Conservation (phyloP, 2,888 invertebrate species). For the Harpalus rufipes region DNA sequence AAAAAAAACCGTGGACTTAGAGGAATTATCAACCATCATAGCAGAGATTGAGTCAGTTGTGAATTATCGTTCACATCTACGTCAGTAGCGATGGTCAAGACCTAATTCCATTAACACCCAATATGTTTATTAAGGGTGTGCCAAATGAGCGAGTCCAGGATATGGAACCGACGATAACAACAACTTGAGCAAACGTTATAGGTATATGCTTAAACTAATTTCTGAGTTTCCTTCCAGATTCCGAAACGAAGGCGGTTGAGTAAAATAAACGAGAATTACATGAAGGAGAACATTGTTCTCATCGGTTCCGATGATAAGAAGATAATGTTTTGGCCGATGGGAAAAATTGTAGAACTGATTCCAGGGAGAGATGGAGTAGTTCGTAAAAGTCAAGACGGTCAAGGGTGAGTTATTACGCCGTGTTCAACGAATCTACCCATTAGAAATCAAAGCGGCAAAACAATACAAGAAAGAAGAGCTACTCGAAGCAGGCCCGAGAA, state of each 20-base stretch:
- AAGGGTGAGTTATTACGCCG: neutral
- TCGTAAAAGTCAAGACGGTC: neutral
- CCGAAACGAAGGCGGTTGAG: neutral
- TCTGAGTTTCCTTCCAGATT: neutral
- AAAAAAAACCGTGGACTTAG: too few relatives aligned
- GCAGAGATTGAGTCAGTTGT: too few relatives aligned
- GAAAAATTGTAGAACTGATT: neutral
- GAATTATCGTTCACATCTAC: too few relatives aligned
- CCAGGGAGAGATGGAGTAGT: neutral
- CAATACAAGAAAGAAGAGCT: neutral
- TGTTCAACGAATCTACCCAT: neutral
- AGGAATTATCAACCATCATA: too few relatives aligned
- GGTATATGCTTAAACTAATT: neutral
- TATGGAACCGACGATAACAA: neutral
- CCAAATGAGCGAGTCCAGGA: neutral
- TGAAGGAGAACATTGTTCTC: too few relatives aligned
- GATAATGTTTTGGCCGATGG: neutral
- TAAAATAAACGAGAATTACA: neutral
- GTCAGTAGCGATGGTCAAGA: too few relatives aligned
- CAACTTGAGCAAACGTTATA: neutral
- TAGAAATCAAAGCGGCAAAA: neutral
- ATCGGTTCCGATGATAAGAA: too few relatives aligned
- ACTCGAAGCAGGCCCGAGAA: neutral
- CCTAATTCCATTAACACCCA: too few relatives aligned
- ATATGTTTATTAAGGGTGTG: too few relatives aligned